Evolutionary conservation across 1,140 invertebrate genomes (phyloP).

Genomic region (Caenorhabditis remanei): DNA sequence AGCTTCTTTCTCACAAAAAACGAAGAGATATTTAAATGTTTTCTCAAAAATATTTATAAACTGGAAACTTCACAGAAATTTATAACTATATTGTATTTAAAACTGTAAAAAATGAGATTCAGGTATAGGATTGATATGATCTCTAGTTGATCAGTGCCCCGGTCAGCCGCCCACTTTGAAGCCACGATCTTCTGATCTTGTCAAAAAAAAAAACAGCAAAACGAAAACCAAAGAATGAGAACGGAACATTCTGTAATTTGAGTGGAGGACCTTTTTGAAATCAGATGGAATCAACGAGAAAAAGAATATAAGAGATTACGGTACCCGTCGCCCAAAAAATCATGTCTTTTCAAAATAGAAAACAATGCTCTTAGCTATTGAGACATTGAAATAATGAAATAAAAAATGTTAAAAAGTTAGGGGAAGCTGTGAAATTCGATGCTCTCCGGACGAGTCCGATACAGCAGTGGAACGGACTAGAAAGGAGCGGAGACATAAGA

Average conservation of each 20-base stretch:
- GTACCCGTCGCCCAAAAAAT: no score
- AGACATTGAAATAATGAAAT: constrained; percentile 37
- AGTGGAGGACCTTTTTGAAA: background rate
- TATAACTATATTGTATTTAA: no score
- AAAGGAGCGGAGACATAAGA: constrained; percentile 23
- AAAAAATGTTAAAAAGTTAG: constrained; percentile 57
- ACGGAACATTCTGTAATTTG: constrained; percentile 12
- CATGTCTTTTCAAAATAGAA: background rate
- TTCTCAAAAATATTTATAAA: no score
- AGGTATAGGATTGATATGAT: no score
- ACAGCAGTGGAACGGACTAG: constrained; percentile 37
- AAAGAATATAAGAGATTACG: no score
- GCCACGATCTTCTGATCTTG: background rate
- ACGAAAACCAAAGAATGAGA: background rate
- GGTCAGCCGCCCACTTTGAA: no score
- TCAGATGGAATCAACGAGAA: no score
- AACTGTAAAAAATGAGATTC: no score
- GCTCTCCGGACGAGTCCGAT: background rate
- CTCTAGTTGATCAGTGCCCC: no score
- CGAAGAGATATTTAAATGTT: no score
- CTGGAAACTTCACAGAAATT: no score
- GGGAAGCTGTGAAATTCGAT: constrained; percentile 51
- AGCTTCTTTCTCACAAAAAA: no score
- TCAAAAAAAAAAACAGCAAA: background rate
- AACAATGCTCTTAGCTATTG: background rate